Conservation (phyloP, 1,140 invertebrate genomes). For the Calliphora vicina region DNA sequence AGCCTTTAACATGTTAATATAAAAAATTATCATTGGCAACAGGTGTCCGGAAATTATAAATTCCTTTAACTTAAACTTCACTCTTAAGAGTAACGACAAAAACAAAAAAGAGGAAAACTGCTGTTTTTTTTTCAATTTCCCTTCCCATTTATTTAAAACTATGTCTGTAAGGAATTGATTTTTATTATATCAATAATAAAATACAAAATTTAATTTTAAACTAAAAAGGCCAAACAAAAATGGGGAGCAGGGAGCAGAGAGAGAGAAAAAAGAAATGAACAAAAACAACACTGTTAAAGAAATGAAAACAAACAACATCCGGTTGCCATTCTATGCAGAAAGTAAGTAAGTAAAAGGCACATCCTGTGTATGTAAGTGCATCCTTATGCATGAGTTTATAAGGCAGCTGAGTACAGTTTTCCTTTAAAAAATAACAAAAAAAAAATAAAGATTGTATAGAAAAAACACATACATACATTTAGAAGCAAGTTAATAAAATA, state of each 20-base stretch:
- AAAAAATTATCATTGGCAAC: neutral
- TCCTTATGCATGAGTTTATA: too few species aligned
- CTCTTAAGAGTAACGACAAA: neutral
- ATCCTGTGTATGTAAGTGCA: neutral
- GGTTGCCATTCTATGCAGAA: neutral
- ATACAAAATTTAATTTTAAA: neutral
- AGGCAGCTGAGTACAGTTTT: too few species aligned
- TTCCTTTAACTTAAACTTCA: neutral
- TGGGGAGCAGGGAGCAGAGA: too few species aligned
- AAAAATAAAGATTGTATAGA: too few species aligned
- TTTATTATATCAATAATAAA: neutral
- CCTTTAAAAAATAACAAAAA: too few species aligned
- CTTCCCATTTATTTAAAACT: neutral
- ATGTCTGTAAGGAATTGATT: neutral
- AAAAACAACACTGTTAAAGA: neutral
- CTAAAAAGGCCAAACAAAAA: too few species aligned
- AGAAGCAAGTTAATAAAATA: too few species aligned
- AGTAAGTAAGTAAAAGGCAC: neutral
- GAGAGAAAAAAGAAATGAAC: too few species aligned
- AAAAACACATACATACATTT: too few species aligned
- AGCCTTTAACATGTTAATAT: neutral
- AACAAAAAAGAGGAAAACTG: neutral
- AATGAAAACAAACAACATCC: neutral
- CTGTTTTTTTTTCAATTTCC: neutral
- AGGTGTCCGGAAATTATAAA: slow-evolving; percentile 8